A percentile compares a stretch with the other conserved stretches of the same genome.
Conservation (phyloP, 2,113 vertebrate species). For the Podarcis cretensis region DNA sequence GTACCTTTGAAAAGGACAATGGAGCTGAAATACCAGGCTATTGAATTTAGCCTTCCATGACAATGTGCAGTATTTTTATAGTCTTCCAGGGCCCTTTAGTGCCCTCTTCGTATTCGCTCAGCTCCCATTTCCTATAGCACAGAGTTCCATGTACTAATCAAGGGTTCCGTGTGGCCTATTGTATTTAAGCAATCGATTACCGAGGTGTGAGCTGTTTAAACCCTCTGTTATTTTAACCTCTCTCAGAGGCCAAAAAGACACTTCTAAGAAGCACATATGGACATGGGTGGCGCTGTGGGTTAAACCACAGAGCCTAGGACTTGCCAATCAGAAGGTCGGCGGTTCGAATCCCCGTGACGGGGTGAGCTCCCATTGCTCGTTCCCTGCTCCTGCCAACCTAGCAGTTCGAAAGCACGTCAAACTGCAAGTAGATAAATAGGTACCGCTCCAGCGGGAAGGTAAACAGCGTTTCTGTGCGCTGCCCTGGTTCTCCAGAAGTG, state of each 20-base stretch:
- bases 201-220: conserved; percentile 29
- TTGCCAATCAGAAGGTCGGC: too few species aligned
- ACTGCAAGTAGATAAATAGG: too few species aligned
- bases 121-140: conserved; percentile 31
- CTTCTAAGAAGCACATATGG: neutral
- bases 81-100: conserved; percentile 3
- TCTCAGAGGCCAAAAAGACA: neutral
- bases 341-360: too few species aligned
- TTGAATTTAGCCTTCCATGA: conserved; percentile 22
- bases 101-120: neutral
- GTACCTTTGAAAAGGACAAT: conserved; percentile 30
- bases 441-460: too few species aligned
- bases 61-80: conserved; percentile 8
- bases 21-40: neutral
- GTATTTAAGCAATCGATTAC: conserved; percentile 30
- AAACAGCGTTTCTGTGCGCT: too few species aligned
- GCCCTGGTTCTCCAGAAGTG: too few species aligned
- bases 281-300: too few species aligned
- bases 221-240: conserved; percentile 3
- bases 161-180: conserved; percentile 10
- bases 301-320: too few species aligned
- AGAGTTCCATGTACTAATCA: conserved; percentile 36
- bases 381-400: too few species aligned
- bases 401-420: too few species aligned
- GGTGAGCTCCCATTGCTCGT: too few species aligned